Evolutionary conservation across 2,797 vertebrate species (phyloP).

Genomic region (Chelidonichthys spinosus): DNA sequence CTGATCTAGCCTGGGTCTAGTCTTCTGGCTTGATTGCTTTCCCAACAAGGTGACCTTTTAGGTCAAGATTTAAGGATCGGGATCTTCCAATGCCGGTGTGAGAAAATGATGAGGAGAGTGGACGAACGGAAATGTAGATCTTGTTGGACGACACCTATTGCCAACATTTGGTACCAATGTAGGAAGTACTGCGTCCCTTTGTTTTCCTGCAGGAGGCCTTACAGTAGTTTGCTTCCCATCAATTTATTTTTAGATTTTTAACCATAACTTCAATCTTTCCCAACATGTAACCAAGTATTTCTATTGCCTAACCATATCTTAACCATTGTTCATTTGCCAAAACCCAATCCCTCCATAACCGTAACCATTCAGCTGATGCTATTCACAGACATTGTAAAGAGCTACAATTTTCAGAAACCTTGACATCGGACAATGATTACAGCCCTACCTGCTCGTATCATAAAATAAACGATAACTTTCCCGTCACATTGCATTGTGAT

Average conservation of each 20-base stretch:
- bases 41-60: background rate
- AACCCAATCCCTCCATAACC: background rate
- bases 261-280: background rate
- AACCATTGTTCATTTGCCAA: background rate
- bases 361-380: background rate
- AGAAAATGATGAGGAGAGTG: background rate
- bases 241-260: background rate
- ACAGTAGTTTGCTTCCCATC: background rate
- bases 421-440: background rate
- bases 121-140: background rate
- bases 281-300: background rate
- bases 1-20: background rate
- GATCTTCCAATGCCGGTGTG: background rate
- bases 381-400: background rate
- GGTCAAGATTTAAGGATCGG: background rate
- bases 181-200: background rate
- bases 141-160: background rate
- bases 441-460: conserved; percentile 3
- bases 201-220: background rate
- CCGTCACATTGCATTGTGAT: conserved; percentile 32
- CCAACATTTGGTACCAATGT: background rate
- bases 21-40: background rate
- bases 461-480: conserved; percentile 30
- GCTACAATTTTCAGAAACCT: background rate
- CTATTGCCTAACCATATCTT: background rate